Evolutionary conservation across 2,797 vertebrate species (phyloP).

Genomic region (Eidolon dupreanum): DNA sequence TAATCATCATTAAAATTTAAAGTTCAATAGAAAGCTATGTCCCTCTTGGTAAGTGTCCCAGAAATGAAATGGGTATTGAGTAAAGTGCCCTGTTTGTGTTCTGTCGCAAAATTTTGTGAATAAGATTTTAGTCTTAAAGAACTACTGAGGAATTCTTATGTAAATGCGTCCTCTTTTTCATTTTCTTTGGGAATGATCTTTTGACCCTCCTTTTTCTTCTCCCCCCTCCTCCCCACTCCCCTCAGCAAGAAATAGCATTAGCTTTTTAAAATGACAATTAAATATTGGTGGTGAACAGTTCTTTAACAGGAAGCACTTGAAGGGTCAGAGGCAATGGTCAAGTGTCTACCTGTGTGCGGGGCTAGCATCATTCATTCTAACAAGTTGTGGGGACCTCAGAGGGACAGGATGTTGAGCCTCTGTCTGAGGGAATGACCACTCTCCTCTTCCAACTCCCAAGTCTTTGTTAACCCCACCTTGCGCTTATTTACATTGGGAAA

Average conservation of each 20-base stretch:
- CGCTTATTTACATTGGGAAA: background rate
- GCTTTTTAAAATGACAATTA: background rate
- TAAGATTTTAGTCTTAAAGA: background rate
- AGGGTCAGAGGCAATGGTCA: background rate
- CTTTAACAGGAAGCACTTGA: background rate
- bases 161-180: background rate
- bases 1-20: conserved; percentile 20
- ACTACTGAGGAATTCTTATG: background rate
- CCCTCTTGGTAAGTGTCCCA: background rate
- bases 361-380: background rate
- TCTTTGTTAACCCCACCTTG: background rate
- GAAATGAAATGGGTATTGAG: background rate
- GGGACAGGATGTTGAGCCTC: background rate
- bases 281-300: background rate
- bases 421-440: background rate
- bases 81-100: background rate
- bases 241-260: background rate
- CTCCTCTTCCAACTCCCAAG: background rate
- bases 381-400: too few relatives aligned
- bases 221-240: too few relatives aligned
- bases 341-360: background rate
- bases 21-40: background rate
- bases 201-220: background rate
- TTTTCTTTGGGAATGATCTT: background rate
- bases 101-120: background rate